phyloP scores from a whole-genome alignment of 1,140 invertebrate species.

The Rhyacophila brunnea region DNA sequence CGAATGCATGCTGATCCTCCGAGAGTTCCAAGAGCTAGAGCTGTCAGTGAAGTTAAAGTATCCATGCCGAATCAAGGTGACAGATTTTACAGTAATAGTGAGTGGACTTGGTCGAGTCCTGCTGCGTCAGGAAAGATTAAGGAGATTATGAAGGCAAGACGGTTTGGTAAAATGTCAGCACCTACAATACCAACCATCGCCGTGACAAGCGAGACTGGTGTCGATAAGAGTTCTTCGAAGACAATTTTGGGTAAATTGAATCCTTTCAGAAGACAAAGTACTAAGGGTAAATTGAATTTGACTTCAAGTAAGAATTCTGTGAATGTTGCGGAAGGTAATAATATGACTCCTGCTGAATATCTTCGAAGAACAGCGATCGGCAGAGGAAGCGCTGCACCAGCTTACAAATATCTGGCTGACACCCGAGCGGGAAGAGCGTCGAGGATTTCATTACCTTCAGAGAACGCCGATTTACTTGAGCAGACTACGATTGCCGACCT shows the following conservation, averaged over 20 bases:
- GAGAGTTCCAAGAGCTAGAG: slow-evolving; percentile 51
- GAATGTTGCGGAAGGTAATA: not conserved
- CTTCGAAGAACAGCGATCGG: slow-evolving; percentile 25
- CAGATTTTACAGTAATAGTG: slow-evolving; percentile 49
- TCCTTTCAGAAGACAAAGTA: slow-evolving; percentile 28
- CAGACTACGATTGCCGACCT: slow-evolving; percentile 76
- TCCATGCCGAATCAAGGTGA: slow-evolving; percentile 48
- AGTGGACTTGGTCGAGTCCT: slow-evolving; percentile 70
- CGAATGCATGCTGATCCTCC: slow-evolving; percentile 44
- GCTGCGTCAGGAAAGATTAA: slow-evolving; percentile 58
- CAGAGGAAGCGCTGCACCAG: slow-evolving; percentile 37
- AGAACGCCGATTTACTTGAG: slow-evolving; percentile 65
- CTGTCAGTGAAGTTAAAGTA: slow-evolving; percentile 51
- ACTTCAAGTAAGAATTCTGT: not conserved
- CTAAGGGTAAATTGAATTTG: slow-evolving; percentile 1
- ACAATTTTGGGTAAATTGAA: slow-evolving; percentile 27
- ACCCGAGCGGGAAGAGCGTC: slow-evolving; percentile 47
- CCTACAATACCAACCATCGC: slow-evolving; percentile 17
- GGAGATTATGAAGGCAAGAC: slow-evolving; percentile 50
- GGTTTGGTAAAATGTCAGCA: slow-evolving; percentile 34
- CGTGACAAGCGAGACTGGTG: not conserved
- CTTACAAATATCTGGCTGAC: slow-evolving; percentile 32
- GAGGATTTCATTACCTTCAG: slow-evolving; percentile 54
- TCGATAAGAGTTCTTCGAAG: slow-evolving; percentile 5
- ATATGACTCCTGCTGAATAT: slow-evolving; percentile 28